Percentiles rank a stretch among this genome's conserved stretches.
Evolutionary conservation across 2,888 invertebrate genomes (phyloP).

Genomic region (Plagiodera versicolora): DNA sequence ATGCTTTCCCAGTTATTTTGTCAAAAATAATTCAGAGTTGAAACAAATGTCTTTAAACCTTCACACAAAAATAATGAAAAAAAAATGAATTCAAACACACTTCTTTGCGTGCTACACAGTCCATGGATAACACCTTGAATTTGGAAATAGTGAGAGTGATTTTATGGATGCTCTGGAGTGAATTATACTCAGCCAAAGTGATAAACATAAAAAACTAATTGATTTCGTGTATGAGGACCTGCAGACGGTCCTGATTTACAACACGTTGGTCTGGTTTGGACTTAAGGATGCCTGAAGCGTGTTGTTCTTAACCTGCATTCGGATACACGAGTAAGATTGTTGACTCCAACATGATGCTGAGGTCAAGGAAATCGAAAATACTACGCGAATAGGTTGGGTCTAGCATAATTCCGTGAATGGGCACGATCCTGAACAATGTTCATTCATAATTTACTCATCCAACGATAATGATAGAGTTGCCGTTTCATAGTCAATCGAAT

Average conservation of each 20-base stretch:
- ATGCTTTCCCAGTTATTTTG: no score
- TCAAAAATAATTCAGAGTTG: no score
- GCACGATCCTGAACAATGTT: neutral
- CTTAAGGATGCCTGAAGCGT: neutral
- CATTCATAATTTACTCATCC: neutral
- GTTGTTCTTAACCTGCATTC: slow-evolving; percentile 20
- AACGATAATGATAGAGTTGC: neutral
- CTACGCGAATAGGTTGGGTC: neutral
- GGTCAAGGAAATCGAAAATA: neutral
- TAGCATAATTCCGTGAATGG: neutral
- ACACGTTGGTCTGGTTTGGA: neutral
- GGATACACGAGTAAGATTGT: slow-evolving; percentile 12
- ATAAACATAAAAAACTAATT: neutral
- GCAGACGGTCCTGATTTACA: neutral
- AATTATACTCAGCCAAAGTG: no score
- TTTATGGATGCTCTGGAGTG: no score
- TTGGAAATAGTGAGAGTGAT: no score
- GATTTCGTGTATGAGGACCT: neutral
- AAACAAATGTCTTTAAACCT: no score
- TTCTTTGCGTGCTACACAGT: no score
- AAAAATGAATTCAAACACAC: no score
- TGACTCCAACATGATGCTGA: slow-evolving; percentile 1
- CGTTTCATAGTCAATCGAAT: no score
- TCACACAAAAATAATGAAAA: no score
- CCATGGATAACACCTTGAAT: no score